Evolutionary conservation across 2,888 invertebrate species (phyloP).

Genomic region (Coelogynopora nodosa): DNA sequence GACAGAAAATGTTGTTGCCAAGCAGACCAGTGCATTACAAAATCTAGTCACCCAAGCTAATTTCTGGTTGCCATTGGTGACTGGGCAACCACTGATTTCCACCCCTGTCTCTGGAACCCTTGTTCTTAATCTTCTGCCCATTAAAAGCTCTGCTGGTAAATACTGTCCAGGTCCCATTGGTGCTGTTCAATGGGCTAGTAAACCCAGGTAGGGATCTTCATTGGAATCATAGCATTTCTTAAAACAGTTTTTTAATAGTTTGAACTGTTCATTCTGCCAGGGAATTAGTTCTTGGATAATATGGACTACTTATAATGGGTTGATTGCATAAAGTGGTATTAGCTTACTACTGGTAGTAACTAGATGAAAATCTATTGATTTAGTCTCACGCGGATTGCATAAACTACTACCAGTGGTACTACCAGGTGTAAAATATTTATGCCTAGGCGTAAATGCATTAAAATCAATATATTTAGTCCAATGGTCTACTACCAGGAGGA

Average conservation of each 20-base stretch:
- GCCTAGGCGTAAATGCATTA: background rate
- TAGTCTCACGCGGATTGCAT: background rate
- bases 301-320: background rate
- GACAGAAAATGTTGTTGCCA: background rate
- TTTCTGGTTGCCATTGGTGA: background rate
- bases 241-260: background rate
- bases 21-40: background rate
- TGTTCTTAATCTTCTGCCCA: background rate
- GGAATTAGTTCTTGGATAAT: background rate
- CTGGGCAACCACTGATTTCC: background rate
- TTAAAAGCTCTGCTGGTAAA: background rate
- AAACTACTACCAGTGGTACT: background rate
- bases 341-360: background rate
- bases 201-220: background rate
- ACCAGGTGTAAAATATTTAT: background rate
- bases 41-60: background rate
- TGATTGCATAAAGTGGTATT: background rate
- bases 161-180: background rate
- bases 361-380: background rate
- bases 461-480: background rate
- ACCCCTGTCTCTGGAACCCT: background rate
- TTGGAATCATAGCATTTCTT: background rate
- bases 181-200: background rate
- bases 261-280: background rate
- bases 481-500: conserved; percentile 8